Evolutionary conservation across 2,888 invertebrate species (phyloP).

Genomic region (Lysandra bellargus): DNA sequence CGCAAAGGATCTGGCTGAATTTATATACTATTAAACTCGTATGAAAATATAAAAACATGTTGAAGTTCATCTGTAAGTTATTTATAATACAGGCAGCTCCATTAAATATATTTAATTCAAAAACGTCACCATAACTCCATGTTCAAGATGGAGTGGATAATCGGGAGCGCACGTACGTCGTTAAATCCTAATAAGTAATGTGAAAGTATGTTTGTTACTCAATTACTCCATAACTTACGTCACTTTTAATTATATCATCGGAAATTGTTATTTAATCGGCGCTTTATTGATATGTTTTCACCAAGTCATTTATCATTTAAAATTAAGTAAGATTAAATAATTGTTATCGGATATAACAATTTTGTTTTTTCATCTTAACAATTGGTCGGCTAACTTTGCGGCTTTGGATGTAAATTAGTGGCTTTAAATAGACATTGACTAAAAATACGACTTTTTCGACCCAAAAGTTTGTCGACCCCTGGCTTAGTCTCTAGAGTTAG

Average conservation of each 20-base stretch:
- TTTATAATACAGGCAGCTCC: neutral
- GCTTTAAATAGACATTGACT: too few species aligned
- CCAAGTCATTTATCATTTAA: neutral
- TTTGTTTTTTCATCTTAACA: too few species aligned
- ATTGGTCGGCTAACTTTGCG: too few species aligned
- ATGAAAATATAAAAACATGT: too few species aligned
- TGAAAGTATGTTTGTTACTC: slow-evolving; percentile 30
- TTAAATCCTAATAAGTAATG: slow-evolving; percentile 27
- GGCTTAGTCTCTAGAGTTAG: too few species aligned
- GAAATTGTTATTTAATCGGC: neutral
- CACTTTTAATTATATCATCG: slow-evolving; percentile 7
- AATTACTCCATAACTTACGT: slow-evolving; percentile 19
- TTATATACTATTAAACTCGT: too few species aligned
- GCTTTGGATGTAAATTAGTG: too few species aligned
- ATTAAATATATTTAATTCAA: neutral
- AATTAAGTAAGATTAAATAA: neutral
- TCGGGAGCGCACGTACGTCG: slow-evolving; percentile 4
- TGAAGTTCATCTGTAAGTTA: too few species aligned
- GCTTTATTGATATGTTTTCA: slow-evolving; percentile 8
- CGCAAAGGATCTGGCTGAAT: too few species aligned
- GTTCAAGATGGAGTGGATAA: neutral
- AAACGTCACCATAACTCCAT: neutral
- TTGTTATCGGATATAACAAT: too few species aligned
- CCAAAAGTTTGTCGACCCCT: too few species aligned
- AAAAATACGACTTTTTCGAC: too few species aligned